Conservation (phyloP, 2,888 invertebrate species). For the Formica aserva region DNA sequence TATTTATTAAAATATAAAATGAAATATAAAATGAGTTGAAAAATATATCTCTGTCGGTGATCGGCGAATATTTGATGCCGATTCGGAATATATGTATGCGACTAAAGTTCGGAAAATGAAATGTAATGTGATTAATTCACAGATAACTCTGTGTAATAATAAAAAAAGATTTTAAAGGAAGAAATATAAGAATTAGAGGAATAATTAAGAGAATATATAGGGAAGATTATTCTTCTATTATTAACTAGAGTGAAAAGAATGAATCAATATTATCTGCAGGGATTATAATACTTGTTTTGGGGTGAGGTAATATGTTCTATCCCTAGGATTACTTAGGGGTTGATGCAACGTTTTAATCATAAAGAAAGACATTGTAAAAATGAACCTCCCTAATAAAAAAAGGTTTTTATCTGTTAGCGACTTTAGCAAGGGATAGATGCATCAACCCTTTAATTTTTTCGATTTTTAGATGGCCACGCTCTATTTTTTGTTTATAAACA, state of each 20-base stretch:
- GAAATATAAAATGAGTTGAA: neutral
- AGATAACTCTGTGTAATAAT: neutral
- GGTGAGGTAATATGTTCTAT: neutral
- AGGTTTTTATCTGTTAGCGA: neutral
- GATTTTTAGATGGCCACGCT: neutral
- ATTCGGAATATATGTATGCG: neutral
- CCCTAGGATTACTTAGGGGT: neutral
- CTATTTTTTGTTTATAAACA: neutral
- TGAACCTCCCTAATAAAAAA: neutral
- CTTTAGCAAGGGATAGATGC: neutral
- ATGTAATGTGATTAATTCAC: neutral
- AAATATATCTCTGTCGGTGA: neutral
- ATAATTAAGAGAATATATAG: neutral
- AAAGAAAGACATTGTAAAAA: conserved; percentile 25
- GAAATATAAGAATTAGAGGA: neutral
- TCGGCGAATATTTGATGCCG: neutral
- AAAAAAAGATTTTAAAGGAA: neutral
- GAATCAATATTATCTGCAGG: neutral
- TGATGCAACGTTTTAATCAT: neutral
- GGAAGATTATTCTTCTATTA: neutral
- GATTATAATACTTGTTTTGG: neutral
- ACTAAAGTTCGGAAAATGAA: neutral
- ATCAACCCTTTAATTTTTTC: conserved; percentile 3
- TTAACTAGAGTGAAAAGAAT: neutral
- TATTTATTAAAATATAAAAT: neutral